Evolutionary conservation across 2,113 vertebrate genomes (phyloP).

Genomic region (Ardeotis arabs): DNA sequence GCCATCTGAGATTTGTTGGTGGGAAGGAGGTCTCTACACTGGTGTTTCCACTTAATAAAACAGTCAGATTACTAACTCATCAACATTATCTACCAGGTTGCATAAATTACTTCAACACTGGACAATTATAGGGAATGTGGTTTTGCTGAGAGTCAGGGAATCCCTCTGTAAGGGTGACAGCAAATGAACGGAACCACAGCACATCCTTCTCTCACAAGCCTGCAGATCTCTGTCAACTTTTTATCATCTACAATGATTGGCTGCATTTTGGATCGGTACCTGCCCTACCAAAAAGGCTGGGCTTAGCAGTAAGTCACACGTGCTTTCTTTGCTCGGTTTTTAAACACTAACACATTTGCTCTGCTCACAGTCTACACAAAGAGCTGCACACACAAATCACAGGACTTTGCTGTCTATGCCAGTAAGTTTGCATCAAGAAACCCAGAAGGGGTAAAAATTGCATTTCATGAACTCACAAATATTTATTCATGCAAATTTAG

Average conservation of each 20-base stretch:
- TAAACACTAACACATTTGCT: not conserved
- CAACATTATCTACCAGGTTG: not conserved
- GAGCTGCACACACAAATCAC: not conserved
- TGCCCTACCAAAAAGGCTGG: not conserved
- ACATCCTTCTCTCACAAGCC: not conserved
- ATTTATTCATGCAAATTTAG: not conserved
- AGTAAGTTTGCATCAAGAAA: not conserved
- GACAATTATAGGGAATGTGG: rapidly evolving
- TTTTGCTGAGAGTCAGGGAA: not conserved
- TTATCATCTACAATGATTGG: not conserved
- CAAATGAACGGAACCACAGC: not conserved
- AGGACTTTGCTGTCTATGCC: not conserved
- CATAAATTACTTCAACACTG: not conserved
- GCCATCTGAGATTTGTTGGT: not conserved
- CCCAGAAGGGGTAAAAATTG: not conserved
- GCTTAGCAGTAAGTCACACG: not conserved
- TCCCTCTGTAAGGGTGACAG: not conserved
- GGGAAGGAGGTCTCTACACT: not conserved
- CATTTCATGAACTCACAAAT: not conserved
- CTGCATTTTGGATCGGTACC: not conserved
- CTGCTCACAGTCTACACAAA: not conserved
- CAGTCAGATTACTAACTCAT: not conserved
- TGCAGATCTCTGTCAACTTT: not conserved
- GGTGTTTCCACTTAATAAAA: not conserved
- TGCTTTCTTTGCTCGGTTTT: not conserved